Base-by-base conservation (phyloP, 1,140 invertebrate genomes). In the Limonius californicus region DNA sequence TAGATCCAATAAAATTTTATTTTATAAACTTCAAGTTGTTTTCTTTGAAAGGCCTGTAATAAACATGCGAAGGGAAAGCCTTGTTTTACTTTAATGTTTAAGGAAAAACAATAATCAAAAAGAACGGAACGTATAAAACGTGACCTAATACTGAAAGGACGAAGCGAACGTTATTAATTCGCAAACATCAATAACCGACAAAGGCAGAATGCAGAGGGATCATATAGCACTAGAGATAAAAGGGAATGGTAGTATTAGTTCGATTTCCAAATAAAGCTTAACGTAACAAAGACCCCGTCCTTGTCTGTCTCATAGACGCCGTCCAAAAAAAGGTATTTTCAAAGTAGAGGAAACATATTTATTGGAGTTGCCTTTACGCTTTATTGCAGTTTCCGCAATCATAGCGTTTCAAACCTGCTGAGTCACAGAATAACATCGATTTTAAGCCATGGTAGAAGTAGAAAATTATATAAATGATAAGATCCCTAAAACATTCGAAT, bases 171-270 rank as follows among this genome's bases (percentile, higher is more conserved):
- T 50, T 50, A 50, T 50, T 50, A 50, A 50, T 50, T 50, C 45
- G 16, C 45, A 50, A 50, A 50, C 45, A 50, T 50, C 45, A 50
- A 50, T 50, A 50, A 50, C 45, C 20, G 45, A 50, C 45, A 50
- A 19, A 50, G 45, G 45, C 45, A 50, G 45, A 50, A 50, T 21
- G 45, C 14, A 11, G 45, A 50, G 45, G 23, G 45, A 50, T 50
- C 16, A 50, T 50, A 50, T 50, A 50, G 45, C 45, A 19, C 16
- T 50, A 18, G 20, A 50, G 45, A 50, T 50, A 50, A 50, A 50
- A 50, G 16, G 20, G 45, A 50, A 50, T 50, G 20, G 45, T 50
- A 21, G 45, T 50, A 50, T 50, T 50, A 50, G 45, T 50, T 50
- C 20, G 45, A 50, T 50, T 50, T 50, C 20, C 16, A 21, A 50